Percentiles rank a stretch among this genome's conserved stretches.
Evolutionary conservation across 2,888 invertebrate species (phyloP).

Genomic region (Drosophila pegasa): DNA sequence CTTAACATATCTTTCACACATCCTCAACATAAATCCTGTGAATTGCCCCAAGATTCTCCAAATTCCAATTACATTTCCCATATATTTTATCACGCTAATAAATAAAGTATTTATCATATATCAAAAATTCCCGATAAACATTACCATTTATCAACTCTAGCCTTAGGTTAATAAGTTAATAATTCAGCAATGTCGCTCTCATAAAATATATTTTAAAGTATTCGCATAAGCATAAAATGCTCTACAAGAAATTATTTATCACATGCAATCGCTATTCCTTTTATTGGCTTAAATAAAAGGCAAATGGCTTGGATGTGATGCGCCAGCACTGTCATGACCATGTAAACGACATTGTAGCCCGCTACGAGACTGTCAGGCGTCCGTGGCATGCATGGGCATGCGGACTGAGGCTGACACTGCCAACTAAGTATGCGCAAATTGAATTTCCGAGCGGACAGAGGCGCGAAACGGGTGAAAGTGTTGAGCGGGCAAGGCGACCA

Average conservation of each 20-base stretch:
- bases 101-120: background rate
- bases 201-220: background rate
- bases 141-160: too few species aligned
- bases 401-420: constrained; percentile 16
- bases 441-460: constrained; percentile 45
- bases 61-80: too few species aligned
- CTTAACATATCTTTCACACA: too few species aligned
- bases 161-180: too few species aligned
- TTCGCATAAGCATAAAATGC: too few species aligned
- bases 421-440: constrained; percentile 55
- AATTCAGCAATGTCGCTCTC: background rate
- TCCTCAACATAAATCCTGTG: too few species aligned
- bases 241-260: constrained; percentile 11
- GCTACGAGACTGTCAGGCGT: constrained; percentile 44
- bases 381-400: constrained; percentile 42
- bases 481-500: constrained; percentile 2
- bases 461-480: constrained; percentile 1
- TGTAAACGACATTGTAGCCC: constrained; percentile 40
- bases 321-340: constrained; percentile 18
- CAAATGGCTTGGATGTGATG: constrained; percentile 31
- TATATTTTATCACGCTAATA: too few species aligned
- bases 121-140: background rate
- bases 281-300: constrained; percentile 49
- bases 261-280: constrained; percentile 15
- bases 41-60: too few species aligned